Base-by-base conservation (phyloP, 2,113 vertebrate species). In the Prietella phreatophila region DNA sequence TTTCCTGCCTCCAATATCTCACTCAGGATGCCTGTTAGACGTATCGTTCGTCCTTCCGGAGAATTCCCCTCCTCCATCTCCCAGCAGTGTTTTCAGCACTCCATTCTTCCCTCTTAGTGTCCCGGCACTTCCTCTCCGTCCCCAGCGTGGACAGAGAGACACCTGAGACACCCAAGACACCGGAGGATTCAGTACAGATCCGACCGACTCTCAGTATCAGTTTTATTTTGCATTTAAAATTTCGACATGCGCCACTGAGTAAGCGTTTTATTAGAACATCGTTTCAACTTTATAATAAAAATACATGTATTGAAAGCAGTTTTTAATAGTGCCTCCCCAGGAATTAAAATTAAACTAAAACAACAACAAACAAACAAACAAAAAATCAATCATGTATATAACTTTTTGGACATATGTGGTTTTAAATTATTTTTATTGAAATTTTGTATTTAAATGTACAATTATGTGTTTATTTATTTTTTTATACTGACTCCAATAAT, bases 1-100 rank as follows among this genome's bases (percentile, higher is more conserved):
- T 84, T 94, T 94, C 88, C 88, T 94, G 15, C 93, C 93, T 47
- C 94, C 94, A 30, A 93, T 94, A 84, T 79, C 85, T 78, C 93
- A 93, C 85, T 56, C 78, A 0, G 86, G 84, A 33, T 91, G 92
- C n/a, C 88, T 92, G 67, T 87, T 94, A 0, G 85, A 90, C 9
- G 91, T 92, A 71, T 89, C 93, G 14, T 82, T 94, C 82, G 53
- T 92, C 30, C 89, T 92, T 55, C 93, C 93, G 0, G 88, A 93
- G 84, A 94, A 93, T 86, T 92, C 92, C 5, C 93, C 94, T 17
- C 94, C 93, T 3, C 93, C 93, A 0, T 91, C 93, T 1, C 88
- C 91, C 42, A 88, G 85, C 71, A 79, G 71, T 58, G 56, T 39
- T 11, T 84, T 86, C 27, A 84, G 85, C 10, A 9, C 86, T 63